A percentile compares a stretch with the other conserved stretches of the same genome.
phyloP scores from a whole-genome alignment of 2,888 invertebrate genomes.

The Tenthredo mesomela region DNA sequence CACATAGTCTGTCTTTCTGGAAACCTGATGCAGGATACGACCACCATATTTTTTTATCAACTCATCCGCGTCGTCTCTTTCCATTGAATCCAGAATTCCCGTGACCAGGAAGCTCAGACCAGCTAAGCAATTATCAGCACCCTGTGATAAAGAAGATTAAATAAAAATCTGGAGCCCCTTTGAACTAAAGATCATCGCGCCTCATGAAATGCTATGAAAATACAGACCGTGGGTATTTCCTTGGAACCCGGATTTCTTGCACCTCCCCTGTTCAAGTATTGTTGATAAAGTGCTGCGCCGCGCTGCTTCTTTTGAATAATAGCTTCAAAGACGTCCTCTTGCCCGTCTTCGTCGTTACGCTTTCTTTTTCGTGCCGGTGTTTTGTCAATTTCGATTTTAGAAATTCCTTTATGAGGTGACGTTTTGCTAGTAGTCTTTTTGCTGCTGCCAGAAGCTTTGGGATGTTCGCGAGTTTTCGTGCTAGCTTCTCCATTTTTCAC shows the following conservation, averaged over 20 bases:
- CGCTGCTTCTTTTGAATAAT: constrained; percentile 84
- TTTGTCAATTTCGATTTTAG: constrained; percentile 35
- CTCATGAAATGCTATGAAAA: constrained; percentile 2
- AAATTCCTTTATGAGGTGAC: constrained; percentile 21
- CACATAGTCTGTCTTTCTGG: constrained; percentile 90
- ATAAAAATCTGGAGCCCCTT: neutral
- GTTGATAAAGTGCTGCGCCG: constrained; percentile 85
- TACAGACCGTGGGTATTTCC: constrained; percentile 87
- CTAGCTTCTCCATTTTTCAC: neutral
- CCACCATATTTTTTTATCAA: constrained; percentile 91
- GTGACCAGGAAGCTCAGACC: constrained; percentile 88
- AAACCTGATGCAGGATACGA: constrained; percentile 85
- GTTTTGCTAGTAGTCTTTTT: neutral
- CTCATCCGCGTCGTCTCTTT: constrained; percentile 88
- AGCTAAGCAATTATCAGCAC: constrained; percentile 85
- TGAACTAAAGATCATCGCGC: constrained; percentile 18
- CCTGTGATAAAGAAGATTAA: constrained; percentile 77
- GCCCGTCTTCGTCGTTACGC: constrained; percentile 50
- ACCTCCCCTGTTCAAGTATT: constrained; percentile 88
- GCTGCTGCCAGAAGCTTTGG: neutral
- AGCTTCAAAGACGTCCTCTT: constrained; percentile 82
- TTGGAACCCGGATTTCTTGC: constrained; percentile 92
- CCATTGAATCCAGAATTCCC: constrained; percentile 93
- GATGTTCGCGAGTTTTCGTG: neutral
- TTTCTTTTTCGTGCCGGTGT: constrained; percentile 35